These are phyloP conservation scores for Shinisaurus crocodilurus DNA, from an alignment of 2,113 vertebrate species.

Conservation along the genomic window DNA sequence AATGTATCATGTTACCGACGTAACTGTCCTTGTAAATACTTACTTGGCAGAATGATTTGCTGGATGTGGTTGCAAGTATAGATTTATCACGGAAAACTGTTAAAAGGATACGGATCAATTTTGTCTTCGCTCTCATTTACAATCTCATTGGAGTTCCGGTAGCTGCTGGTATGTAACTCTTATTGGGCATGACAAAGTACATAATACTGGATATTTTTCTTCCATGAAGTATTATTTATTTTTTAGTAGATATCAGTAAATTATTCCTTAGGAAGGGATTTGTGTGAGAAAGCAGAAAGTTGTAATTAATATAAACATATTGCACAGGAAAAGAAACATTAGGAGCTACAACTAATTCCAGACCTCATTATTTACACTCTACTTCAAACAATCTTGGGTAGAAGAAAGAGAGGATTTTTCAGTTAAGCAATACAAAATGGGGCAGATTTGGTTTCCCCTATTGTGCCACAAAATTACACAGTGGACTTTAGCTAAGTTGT, in stretches of 20 bases:
- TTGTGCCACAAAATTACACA: neutral
- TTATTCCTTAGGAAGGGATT: neutral
- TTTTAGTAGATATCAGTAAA: neutral
- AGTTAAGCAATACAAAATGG: neutral
- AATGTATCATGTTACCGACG: too few relatives aligned
- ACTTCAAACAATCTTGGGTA: neutral
- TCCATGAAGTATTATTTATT: neutral
- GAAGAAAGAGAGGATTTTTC: neutral
- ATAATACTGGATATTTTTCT: neutral
- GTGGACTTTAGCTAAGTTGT: neutral
- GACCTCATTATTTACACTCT: neutral
- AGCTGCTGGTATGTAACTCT: conserved; percentile 81
- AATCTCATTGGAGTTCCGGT: conserved; percentile 86
- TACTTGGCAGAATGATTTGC: conserved; percentile 81
- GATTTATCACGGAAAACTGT: conserved; percentile 87
- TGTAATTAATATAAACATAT: neutral
- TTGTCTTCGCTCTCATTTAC: conserved; percentile 87
- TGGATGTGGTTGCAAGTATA: conserved; percentile 87
- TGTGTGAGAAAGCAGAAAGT: neutral
- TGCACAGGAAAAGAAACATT: neutral
- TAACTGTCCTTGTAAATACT: conserved; percentile 35
- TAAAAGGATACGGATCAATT: conserved; percentile 86
- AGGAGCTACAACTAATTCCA: neutral
- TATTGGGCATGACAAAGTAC: neutral
- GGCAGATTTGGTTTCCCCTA: neutral